These are phyloP conservation scores for Augochlora pura DNA, from an alignment of 1,140 invertebrate genomes.

Conservation along the genomic window DNA sequence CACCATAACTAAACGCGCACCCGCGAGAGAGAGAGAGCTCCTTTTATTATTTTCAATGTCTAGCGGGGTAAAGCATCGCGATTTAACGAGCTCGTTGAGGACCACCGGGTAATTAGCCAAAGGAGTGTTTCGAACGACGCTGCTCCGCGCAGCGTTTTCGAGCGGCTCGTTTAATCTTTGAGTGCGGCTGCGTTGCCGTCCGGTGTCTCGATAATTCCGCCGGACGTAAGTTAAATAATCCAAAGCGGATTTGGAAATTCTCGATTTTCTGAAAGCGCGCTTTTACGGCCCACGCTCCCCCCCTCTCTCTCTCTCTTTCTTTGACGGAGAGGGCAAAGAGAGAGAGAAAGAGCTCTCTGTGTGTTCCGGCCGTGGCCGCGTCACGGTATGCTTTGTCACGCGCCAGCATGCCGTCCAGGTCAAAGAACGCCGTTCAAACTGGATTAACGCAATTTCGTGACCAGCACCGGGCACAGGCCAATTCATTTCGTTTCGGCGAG, in stretches of 20 bases:
- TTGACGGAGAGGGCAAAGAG: too few relatives aligned
- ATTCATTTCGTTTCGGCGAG: slow-evolving; percentile 1
- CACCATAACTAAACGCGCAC: too few relatives aligned
- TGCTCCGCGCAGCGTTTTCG: slow-evolving; percentile 1
- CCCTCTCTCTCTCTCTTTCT: too few relatives aligned
- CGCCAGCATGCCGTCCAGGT: neutral
- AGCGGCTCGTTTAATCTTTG: slow-evolving; percentile 6
- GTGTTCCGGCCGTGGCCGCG: too few relatives aligned
- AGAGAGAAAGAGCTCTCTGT: too few relatives aligned
- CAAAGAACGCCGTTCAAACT: slow-evolving; percentile 22
- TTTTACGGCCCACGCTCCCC: neutral
- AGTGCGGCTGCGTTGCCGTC: neutral
- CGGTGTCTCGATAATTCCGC: neutral
- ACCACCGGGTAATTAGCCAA: neutral
- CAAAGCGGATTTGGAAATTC: neutral
- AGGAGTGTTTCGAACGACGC: slow-evolving; percentile 11
- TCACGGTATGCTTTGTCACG: neutral
- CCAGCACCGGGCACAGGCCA: neutral
- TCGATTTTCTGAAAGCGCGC: neutral
- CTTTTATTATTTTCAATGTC: slow-evolving; percentile 10
- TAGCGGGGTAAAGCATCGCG: neutral
- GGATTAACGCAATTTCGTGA: slow-evolving; percentile 13
- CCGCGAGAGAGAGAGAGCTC: neutral
- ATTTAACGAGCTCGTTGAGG: slow-evolving; percentile 23
- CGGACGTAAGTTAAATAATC: neutral